Evolutionary conservation across 2,888 invertebrate genomes (phyloP).

Genomic region (Drosophila ezoana): DNA sequence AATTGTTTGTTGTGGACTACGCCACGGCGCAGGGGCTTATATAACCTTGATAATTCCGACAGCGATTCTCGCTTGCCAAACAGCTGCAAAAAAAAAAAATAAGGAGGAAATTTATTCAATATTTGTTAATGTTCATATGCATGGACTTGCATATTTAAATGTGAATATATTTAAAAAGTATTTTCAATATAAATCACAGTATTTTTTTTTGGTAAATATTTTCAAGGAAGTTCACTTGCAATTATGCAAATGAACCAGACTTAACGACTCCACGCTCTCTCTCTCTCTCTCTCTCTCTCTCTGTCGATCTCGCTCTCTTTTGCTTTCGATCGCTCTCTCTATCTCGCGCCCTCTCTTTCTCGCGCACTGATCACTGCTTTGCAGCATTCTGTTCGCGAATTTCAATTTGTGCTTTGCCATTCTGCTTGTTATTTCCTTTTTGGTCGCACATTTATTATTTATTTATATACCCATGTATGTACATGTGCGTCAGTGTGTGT

Average conservation of each 20-base stretch:
- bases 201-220: slow-evolving; percentile 4
- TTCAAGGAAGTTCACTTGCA: slow-evolving; percentile 61
- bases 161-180: slow-evolving; percentile 8
- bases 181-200: slow-evolving; percentile 13
- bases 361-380: slow-evolving; percentile 24
- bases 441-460: slow-evolving; percentile 56
- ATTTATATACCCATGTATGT: slow-evolving; percentile 14
- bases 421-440: slow-evolving; percentile 59
- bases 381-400: slow-evolving; percentile 37
- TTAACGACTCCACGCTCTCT: slow-evolving; percentile 35
- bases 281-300: neutral
- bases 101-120: slow-evolving; percentile 33
- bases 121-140: slow-evolving; percentile 32
- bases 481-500: slow-evolving; percentile 1
- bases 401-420: slow-evolving; percentile 27
- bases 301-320: neutral
- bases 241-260: slow-evolving; percentile 57
- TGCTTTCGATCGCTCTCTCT: slow-evolving; percentile 1
- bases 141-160: neutral
- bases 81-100: slow-evolving; percentile 56
- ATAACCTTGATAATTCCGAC: slow-evolving; percentile 68
- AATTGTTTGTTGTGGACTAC: slow-evolving; percentile 45
- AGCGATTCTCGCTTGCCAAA: slow-evolving; percentile 33
- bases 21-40: slow-evolving; percentile 49
- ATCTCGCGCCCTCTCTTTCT: neutral